Base-by-base conservation (phyloP, 2,888 invertebrate genomes). In the Abrostola tripartita region DNA sequence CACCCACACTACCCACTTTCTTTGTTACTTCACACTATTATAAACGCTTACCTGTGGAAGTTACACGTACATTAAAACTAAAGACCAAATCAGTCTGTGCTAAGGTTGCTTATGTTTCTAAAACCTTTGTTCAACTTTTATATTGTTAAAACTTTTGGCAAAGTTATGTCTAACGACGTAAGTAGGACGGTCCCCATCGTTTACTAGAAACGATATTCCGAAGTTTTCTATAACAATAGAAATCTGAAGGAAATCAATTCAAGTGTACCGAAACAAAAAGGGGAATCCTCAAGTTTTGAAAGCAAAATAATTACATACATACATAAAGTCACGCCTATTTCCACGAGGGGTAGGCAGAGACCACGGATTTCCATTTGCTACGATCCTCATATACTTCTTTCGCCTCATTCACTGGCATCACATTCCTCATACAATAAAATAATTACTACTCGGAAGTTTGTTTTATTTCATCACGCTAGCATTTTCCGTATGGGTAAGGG, bases 111-210 rank as follows among this genome's bases (percentile, higher is more conserved):
- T 44, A 35, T 53, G 12, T 42, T 52, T 42, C 9, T 7, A 58
- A 24, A 73, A 50, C 54, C 53, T 52, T 61, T 62, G 57, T 56
- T 58, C 61, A 38, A 68, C 51, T 60, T 65, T 52, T 35, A 52
- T 50, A 65, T 74, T 74, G 73, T 73, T 69, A 73, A 73, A 69
- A 73, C 51, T 73, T 69, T 59, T 24, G 10, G 35, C 37, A 14
- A 69, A 74, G 61, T 61, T 69, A 42, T 7, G 24, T 11, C 47
- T 60, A 64, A 71, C 68, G 60, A 68, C 61, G 61, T 69, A 60
- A 36, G 49, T 42, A 47, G 44, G 44, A 47, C 44, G 44, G 24
- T 47, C 58, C 60, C 51, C 53, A 74, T 62, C 59, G 38, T 56
- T 49, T 65, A 58, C 59, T 14, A 47, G 56, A 65, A 59, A 69